Evolutionary conservation across 2,888 invertebrate genomes (phyloP), one percentile per base, ranked within the genome.

Genomic region (Noctua comes): DNA sequence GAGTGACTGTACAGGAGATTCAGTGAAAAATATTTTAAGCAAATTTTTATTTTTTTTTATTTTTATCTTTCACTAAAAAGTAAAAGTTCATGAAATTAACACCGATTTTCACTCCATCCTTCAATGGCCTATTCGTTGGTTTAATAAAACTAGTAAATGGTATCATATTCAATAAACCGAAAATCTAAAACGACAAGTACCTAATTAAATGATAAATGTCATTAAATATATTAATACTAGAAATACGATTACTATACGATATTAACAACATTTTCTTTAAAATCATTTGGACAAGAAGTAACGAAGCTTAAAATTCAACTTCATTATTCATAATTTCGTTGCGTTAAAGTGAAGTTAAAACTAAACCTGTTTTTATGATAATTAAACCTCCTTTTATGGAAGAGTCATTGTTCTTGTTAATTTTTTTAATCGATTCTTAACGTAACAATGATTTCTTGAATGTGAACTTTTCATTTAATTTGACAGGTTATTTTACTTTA

Each of bases 311-410:
- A 95, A 95, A 94, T 93, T 91, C 93, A 90, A 93, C 90, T 94
- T 94, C 93, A 95, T 95, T 95, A 95, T 95, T 95, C 95, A 95
- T 95, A 95, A 93, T 93, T 94, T 92, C 93, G 93, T 93, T 93
- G 93, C 91, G 92, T 93, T 92, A 90, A 92, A 90, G 88, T 92
- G 90, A 92, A 93, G 90, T 91, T 91, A 89, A 92, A 93, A 91
- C 91, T 90, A 91, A 94, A 94, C 93, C 93, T 88, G 94, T 93
- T 93, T 92, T 91, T 93, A 93, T 94, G 93, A 88, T 95, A 95
- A 95, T 95, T 93, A 93, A 92, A 91, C 88, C 89, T 88, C 88
- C 90, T 91, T 90, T 89, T 91, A 93, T 93, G 90, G 92, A 91
- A 92, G 91, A 93, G 89, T 89, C 91, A 93, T 95, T 94, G 93